Evolutionary conservation across 53 echinoderm and acorn worm species (phyloP).

Genomic region (Crossaster papposus): DNA sequence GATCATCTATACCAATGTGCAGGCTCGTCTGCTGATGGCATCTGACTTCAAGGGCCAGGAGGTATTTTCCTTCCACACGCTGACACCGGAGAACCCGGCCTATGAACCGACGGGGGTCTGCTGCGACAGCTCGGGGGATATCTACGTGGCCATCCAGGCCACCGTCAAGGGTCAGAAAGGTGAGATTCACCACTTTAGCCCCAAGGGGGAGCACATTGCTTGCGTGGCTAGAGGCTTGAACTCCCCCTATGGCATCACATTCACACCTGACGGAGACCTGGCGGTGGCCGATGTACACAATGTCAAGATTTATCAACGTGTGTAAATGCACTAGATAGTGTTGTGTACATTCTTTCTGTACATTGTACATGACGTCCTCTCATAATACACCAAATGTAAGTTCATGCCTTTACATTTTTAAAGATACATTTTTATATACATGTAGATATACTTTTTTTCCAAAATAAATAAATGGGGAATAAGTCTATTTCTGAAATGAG

Average conservation of each 20-base stretch:
- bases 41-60: conserved; percentile 52
- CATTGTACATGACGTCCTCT: too few species aligned
- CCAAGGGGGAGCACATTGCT: conserved; percentile 56
- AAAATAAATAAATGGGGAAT: too few species aligned
- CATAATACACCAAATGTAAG: not conserved
- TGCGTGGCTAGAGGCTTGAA: conserved; percentile 40
- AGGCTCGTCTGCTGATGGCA: conserved; percentile 36
- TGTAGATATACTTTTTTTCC: too few species aligned
- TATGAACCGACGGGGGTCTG: conserved; percentile 55
- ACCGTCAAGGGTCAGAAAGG: conserved; percentile 38
- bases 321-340: too few species aligned
- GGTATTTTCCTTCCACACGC: conserved; percentile 43
- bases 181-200: conserved; percentile 61
- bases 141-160: conserved; percentile 45
- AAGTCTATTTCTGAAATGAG: too few species aligned
- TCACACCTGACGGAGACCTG: conserved; percentile 48
- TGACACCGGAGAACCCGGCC: conserved; percentile 40
- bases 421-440: not conserved
- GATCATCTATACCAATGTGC: conserved; percentile 53
- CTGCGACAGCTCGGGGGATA: conserved; percentile 53
- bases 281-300: conserved; percentile 60
- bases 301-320: conserved; percentile 55
- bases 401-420: not conserved
- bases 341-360: too few species aligned
- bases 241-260: conserved; percentile 51